Evolutionary conservation across 1,140 invertebrate genomes (phyloP).

Genomic region (Vanessa atalanta): DNA sequence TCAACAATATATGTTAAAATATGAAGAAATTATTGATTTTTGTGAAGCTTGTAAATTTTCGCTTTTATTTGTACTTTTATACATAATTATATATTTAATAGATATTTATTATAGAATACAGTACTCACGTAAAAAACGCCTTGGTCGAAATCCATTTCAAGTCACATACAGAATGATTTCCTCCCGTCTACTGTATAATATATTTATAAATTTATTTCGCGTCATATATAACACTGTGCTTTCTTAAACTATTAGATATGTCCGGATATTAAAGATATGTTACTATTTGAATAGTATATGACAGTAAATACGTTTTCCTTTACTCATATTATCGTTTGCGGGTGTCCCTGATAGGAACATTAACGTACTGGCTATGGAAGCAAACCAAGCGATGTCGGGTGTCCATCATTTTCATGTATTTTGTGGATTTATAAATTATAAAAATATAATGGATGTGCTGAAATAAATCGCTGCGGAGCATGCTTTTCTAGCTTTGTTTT

Average conservation of each 20-base stretch:
- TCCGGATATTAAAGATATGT: not conserved
- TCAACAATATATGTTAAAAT: too few relatives aligned
- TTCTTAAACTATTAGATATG: not conserved
- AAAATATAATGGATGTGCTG: too few relatives aligned
- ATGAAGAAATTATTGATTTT: too few relatives aligned
- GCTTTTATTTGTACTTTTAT: too few relatives aligned
- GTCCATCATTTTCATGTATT: not conserved
- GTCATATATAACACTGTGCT: not conserved
- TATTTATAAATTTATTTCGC: not conserved
- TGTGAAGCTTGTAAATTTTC: too few relatives aligned
- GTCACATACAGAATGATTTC: not conserved
- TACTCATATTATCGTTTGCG: not conserved
- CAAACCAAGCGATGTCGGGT: not conserved
- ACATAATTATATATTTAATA: not conserved
- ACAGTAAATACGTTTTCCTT: not conserved
- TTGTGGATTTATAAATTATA: too few relatives aligned
- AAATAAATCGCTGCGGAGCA: too few relatives aligned
- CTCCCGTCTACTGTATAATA: not conserved
- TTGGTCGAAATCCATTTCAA: conserved; percentile 8
- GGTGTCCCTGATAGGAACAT: conserved; percentile 1
- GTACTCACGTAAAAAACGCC: conserved; percentile 1
- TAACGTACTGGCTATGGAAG: not conserved
- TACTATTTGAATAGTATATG: not conserved
- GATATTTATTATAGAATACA: not conserved
- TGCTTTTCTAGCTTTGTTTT: too few relatives aligned